Conservation (phyloP, 2,888 invertebrate species). For the Campopleginae sp. region DNA sequence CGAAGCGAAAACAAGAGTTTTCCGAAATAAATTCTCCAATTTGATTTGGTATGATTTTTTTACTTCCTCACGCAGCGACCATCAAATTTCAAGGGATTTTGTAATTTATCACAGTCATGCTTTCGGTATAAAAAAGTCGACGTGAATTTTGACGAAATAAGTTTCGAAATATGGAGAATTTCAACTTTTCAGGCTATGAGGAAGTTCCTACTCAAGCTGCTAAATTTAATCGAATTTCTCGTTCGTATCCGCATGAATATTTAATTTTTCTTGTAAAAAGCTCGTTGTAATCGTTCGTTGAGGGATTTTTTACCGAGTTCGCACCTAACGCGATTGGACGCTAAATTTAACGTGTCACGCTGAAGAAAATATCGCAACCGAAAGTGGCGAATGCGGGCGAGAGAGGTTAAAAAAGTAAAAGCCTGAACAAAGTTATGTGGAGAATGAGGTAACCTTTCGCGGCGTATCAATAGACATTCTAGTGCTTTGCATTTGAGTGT, state of each 20-base stretch:
- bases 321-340: no score
- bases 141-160: not conserved
- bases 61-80: not conserved
- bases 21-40: not conserved
- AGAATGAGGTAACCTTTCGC: conserved; percentile 18
- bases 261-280: not conserved
- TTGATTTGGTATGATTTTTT: not conserved
- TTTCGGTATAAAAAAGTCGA: no score
- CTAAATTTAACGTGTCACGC: no score
- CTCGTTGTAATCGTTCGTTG: not conserved
- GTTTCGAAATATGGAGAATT: not conserved
- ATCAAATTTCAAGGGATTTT: not conserved
- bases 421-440: not conserved
- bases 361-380: no score
- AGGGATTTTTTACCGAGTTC: no score
- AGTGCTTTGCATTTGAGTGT: conserved; percentile 53
- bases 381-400: conserved; percentile 14
- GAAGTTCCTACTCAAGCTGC: not conserved
- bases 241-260: not conserved
- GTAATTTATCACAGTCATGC: not conserved
- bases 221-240: not conserved
- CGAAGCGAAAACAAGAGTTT: not conserved
- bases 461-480: conserved; percentile 40
- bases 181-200: not conserved
- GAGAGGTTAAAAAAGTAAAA: conserved; percentile 1